A percentile compares a stretch with the other conserved stretches of the same genome.
Evolutionary conservation across 2,888 invertebrate species (phyloP).

Genomic region (Hofmannophila pseudospretella): DNA sequence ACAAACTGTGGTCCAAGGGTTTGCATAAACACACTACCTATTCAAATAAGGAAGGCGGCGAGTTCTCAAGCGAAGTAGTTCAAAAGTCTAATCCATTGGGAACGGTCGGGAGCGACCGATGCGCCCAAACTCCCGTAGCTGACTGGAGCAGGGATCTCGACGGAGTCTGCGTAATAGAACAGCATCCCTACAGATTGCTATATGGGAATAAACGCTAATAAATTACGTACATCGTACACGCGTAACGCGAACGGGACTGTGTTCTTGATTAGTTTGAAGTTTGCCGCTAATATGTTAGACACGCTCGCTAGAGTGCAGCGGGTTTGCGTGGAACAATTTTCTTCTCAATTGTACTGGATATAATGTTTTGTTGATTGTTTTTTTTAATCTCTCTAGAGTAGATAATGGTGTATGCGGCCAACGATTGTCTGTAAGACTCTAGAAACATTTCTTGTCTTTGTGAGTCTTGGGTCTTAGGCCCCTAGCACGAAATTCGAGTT

Average conservation of each 20-base stretch:
- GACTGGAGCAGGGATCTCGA: slow-evolving; percentile 70
- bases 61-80: slow-evolving; percentile 7
- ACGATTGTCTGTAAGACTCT: neutral
- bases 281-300: slow-evolving; percentile 61
- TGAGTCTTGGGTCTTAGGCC: too few species aligned
- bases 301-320: slow-evolving; percentile 32
- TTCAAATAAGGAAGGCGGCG: slow-evolving; percentile 11
- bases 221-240: slow-evolving; percentile 73
- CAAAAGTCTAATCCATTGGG: slow-evolving; percentile 9
- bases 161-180: slow-evolving; percentile 77
- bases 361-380: neutral
- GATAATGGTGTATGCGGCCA: neutral
- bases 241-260: slow-evolving; percentile 61
- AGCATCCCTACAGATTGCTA: slow-evolving; percentile 73
- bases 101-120: slow-evolving; percentile 44
- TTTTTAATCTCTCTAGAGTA: neutral
- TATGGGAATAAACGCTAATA: slow-evolving; percentile 76
- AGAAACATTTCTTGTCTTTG: too few species aligned
- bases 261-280: slow-evolving; percentile 75
- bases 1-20: slow-evolving; percentile 33
- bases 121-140: slow-evolving; percentile 55
- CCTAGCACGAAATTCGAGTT: too few species aligned
- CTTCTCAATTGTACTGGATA: too few species aligned
- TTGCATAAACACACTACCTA: slow-evolving; percentile 39
- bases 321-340: neutral